Percentiles rank a stretch among this genome's conserved stretches.
phyloP scores from a whole-genome alignment of 2,888 invertebrate genomes.

The Patella caerulea region DNA sequence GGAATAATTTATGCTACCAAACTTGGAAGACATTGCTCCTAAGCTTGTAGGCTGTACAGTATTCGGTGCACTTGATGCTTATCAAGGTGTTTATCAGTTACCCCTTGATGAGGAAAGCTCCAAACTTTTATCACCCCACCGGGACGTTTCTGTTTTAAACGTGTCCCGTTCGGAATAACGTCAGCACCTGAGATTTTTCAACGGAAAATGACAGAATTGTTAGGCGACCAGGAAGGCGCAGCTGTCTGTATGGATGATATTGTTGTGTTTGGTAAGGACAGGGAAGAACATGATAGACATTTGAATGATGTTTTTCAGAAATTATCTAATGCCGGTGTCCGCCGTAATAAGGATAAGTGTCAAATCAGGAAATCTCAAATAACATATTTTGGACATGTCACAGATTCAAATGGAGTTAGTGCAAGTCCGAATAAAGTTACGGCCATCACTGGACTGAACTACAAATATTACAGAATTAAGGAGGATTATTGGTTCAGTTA shows the following conservation, averaged over 20 bases:
- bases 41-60: constrained; percentile 28
- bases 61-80: constrained; percentile 40
- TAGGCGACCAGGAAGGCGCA: constrained; percentile 24
- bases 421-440: constrained; percentile 18
- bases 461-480: constrained; percentile 21
- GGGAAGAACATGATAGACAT: constrained; percentile 24
- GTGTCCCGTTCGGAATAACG: constrained; percentile 30
- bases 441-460: constrained; percentile 27
- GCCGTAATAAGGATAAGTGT: constrained; percentile 26
- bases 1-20: constrained; percentile 31
- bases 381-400: neutral
- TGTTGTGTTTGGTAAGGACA: constrained; percentile 27
- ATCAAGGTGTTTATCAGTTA: constrained; percentile 42
- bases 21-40: constrained; percentile 39
- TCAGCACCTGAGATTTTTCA: constrained; percentile 35
- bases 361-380: constrained; percentile 24
- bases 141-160: constrained; percentile 24
- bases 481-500: constrained; percentile 28
- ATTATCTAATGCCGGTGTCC: constrained; percentile 20
- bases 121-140: constrained; percentile 29
- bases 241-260: constrained; percentile 33
- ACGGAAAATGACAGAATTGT: constrained; percentile 27
- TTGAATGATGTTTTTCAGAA: constrained; percentile 25
- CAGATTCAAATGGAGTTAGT: neutral
- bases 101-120: constrained; percentile 29